These are phyloP conservation scores for Coboldia fuscipes DNA, from an alignment of 1,140 invertebrate genomes.

Conservation along the genomic window DNA sequence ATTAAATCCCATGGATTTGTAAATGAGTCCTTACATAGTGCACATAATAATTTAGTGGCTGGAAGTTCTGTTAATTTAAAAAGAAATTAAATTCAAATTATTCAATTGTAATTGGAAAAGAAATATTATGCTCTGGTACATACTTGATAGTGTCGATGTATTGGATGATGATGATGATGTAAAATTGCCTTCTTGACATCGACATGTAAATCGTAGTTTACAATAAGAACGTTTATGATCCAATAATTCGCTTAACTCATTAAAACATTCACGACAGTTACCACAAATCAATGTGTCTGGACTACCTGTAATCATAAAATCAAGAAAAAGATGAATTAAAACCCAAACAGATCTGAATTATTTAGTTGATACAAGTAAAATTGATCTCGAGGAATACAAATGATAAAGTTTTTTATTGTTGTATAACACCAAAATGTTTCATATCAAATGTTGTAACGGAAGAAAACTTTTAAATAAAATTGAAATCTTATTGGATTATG, in stretches of 20 bases:
- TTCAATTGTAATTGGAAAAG: neutral
- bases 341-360: too few relatives aligned
- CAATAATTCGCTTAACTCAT: constrained; percentile 56
- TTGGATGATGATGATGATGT: neutral
- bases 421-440: too few relatives aligned
- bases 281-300: constrained; percentile 76
- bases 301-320: constrained; percentile 46
- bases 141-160: constrained; percentile 19
- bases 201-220: constrained; percentile 66
- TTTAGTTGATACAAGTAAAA: too few relatives aligned
- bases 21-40: constrained; percentile 57
- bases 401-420: too few relatives aligned
- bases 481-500: too few relatives aligned
- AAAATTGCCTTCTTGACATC: constrained; percentile 34
- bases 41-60: constrained; percentile 37
- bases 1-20: constrained; percentile 56
- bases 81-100: neutral
- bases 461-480: too few relatives aligned
- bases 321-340: too few relatives aligned
- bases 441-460: too few relatives aligned
- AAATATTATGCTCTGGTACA: neutral
- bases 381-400: too few relatives aligned
- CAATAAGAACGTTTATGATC: constrained; percentile 74
- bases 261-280: constrained; percentile 67
- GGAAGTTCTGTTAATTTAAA: neutral